A percentile compares a stretch with the other conserved stretches of the same genome.
These are phyloP conservation scores for Scytalopus superciliaris DNA, from an alignment of 2,113 vertebrate species.

Conservation along the genomic window DNA sequence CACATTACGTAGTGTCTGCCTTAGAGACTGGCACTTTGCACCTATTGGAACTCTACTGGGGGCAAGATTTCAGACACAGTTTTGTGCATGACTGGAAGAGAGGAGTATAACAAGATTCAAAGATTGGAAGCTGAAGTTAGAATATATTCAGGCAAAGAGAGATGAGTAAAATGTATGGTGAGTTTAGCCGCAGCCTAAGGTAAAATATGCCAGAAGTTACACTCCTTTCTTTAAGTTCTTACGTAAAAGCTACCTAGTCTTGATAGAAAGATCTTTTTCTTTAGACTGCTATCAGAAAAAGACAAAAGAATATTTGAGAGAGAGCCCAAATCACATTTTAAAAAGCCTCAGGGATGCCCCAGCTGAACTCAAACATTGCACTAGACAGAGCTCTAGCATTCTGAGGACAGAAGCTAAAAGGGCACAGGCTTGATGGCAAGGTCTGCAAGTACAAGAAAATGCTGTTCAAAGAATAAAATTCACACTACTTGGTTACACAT, in stretches of 20 bases:
- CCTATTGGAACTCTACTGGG: neutral
- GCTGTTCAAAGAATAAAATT: neutral
- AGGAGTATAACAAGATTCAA: neutral
- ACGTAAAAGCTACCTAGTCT: no score
- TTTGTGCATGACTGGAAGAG: neutral
- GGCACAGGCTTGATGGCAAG: neutral
- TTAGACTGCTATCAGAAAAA: neutral
- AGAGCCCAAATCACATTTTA: neutral
- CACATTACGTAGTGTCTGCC: constrained; percentile 14
- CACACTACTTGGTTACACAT: neutral
- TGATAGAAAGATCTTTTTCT: neutral
- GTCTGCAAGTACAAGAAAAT: neutral
- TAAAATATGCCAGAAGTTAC: neutral
- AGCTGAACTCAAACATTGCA: neutral
- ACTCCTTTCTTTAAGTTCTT: neutral
- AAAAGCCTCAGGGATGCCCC: neutral
- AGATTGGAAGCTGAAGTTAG: neutral
- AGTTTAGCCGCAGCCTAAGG: neutral
- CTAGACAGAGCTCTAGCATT: neutral
- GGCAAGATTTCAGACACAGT: neutral
- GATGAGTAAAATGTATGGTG: accelerated
- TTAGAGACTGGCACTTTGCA: neutral
- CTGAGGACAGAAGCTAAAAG: neutral
- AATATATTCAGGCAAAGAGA: neutral
- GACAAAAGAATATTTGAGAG: neutral